phyloP scores from a whole-genome alignment of 2,888 invertebrate species.

The Volucella inflata region DNA sequence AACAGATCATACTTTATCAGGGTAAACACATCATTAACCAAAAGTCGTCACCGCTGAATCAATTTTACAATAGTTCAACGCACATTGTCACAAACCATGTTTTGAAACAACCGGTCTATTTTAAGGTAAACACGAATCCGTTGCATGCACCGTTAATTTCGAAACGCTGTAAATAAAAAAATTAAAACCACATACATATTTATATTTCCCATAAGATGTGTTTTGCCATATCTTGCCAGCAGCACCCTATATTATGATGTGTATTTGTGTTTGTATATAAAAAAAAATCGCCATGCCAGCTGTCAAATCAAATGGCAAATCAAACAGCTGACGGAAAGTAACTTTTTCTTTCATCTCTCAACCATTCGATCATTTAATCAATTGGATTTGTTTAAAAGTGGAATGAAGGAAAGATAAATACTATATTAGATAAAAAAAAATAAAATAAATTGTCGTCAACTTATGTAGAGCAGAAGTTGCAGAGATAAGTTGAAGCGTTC shows the following conservation, averaged over 20 bases:
- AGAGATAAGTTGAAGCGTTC: not conserved
- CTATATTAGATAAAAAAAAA: not conserved
- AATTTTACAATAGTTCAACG: too few species aligned
- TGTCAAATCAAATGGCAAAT: constrained; percentile 12
- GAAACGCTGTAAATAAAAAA: too few species aligned
- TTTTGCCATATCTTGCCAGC: not conserved
- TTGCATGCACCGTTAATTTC: too few species aligned
- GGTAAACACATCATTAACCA: too few species aligned
- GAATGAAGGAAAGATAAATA: not conserved
- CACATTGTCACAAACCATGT: too few species aligned
- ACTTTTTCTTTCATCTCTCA: not conserved
- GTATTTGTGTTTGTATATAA: not conserved
- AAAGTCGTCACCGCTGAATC: too few species aligned
- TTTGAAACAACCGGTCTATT: too few species aligned
- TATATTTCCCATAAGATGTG: too few species aligned
- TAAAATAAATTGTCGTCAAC: not conserved
- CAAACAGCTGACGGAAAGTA: constrained; percentile 31
- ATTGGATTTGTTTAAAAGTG: constrained; percentile 18
- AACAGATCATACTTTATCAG: too few species aligned
- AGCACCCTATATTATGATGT: not conserved
- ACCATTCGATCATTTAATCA: not conserved
- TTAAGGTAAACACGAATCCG: too few species aligned
- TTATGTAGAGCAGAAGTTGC: too few species aligned
- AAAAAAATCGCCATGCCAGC: not conserved
- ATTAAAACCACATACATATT: too few species aligned